Evolutionary conservation across 2,888 invertebrate species (phyloP).

Genomic region (Leptopilina myrica): DNA sequence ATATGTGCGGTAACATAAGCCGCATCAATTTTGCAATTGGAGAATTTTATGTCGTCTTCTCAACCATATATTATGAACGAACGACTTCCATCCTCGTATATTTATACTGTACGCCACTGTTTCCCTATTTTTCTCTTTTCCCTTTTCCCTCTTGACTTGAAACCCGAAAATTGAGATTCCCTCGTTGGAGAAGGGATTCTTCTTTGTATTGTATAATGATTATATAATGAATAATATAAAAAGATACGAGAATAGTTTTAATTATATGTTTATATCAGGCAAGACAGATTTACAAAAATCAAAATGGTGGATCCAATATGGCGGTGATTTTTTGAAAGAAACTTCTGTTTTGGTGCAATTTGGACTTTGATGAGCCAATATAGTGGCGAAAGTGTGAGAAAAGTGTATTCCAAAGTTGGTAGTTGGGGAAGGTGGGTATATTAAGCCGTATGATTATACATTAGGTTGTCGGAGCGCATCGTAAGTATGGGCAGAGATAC

Average conservation of each 20-base stretch:
- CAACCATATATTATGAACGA: conserved; percentile 73
- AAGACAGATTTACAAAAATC: no score
- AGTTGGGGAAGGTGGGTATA: conserved; percentile 40
- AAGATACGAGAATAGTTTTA: no score
- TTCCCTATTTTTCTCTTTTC: no score
- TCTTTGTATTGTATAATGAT: background rate
- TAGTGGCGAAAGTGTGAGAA: no score
- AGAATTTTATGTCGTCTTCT: conserved; percentile 76
- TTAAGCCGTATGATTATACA: conserved; percentile 68
- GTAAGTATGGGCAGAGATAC: conserved; percentile 63
- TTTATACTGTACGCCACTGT: background rate
- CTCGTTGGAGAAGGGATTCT: background rate
- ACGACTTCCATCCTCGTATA: conserved; percentile 46
- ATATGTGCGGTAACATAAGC: conserved; percentile 58
- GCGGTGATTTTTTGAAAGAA: no score
- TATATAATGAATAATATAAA: no score
- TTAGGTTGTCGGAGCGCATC: conserved; percentile 63
- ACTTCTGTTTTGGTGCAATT: no score
- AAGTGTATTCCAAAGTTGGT: background rate
- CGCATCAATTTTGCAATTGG: conserved; percentile 77
- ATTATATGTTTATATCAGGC: no score
- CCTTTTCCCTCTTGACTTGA: background rate
- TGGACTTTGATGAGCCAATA: no score
- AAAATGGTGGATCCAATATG: no score
- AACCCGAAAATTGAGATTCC: background rate